Base-by-base conservation (phyloP, 1,140 invertebrate species). In the Hypsibius dujardini region DNA sequence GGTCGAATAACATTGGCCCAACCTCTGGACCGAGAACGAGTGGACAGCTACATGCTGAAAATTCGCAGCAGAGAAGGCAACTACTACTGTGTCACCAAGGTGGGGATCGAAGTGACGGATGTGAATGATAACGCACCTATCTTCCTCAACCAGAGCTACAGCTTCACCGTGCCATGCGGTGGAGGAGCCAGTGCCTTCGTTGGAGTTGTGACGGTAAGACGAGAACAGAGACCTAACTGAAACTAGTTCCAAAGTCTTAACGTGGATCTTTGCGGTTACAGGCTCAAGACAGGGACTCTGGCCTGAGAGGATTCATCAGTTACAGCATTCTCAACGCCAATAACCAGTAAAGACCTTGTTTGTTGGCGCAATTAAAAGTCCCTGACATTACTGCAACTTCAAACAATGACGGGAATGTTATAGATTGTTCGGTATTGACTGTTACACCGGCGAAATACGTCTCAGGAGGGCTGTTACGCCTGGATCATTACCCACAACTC, bases 81-180 rank as follows among this genome's bases (percentile, higher is more conserved):
- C 62, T 42, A 67, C 3, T 12, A 12, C 3, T 67, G 62, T 45
- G 62, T 67, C 0, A 94, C 92, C 0, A 90, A 94, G 77, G 88
- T 97, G 0, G 92, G 95, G 77, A 92, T 98, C 71, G 87, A 87
- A 2, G 87, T 97, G 0, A 86, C 87, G 0, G 94, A 97, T 79
- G 88, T 95, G 0, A 96, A 96, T 78, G 92, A 96, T 77, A 96
- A 96, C 78, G 83, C 87, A 3, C 93, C 93, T 0, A 80, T 85
- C 0, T 97, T 96, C 78, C 86, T 87, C 72, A 82, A 67, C 42
- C 12, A 12, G 45, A 67, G 12, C 12, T 67, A 67, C 62, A 42
- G 3, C 42, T 67, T 67, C 62, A 67, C 62, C 7, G 62, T 42
- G 12, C 62, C 62, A 7, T 67, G 62, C 45, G 28, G 28, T 28